A percentile compares a stretch with the other conserved stretches of the same genome.
Conservation (phyloP, 2,888 invertebrate genomes). For the Pandemis cinnamomeana region DNA sequence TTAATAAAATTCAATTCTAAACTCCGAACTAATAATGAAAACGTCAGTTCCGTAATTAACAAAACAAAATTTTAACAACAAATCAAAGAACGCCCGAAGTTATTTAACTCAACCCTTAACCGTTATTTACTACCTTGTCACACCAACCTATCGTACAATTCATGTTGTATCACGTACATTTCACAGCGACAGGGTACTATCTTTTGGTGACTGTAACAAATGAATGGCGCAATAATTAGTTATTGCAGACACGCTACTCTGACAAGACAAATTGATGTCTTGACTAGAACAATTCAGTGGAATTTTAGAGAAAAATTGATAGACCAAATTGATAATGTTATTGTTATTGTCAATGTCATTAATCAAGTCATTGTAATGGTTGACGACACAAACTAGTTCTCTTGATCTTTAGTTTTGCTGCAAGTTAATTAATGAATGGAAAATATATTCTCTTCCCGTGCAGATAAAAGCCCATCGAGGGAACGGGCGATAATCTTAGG, state of each 20-base stretch:
- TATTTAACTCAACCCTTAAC: constrained; percentile 13
- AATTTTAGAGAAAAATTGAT: constrained; percentile 24
- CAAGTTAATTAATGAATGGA: not conserved
- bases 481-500: no score
- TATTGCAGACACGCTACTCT: constrained; percentile 13
- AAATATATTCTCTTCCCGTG: no score
- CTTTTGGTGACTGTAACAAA: constrained; percentile 20
- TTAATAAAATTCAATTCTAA: not conserved
- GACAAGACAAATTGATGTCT: constrained; percentile 31
- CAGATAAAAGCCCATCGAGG: no score
- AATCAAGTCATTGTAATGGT: not conserved
- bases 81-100: constrained; percentile 25
- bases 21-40: constrained; percentile 16
- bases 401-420: not conserved
- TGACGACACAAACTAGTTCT: not conserved
- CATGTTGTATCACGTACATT: constrained; percentile 12
- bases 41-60: not conserved
- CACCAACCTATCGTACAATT: not conserved
- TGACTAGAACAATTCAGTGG: constrained; percentile 14
- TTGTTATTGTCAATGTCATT: constrained; percentile 9
- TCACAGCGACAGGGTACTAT: constrained; percentile 16
- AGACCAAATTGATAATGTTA: constrained; percentile 17
- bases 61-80: constrained; percentile 22
- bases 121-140: not conserved
- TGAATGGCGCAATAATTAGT: constrained; percentile 31